Base-by-base conservation (phyloP, 2,113 vertebrate species). In the Heteronetta atricapilla region DNA sequence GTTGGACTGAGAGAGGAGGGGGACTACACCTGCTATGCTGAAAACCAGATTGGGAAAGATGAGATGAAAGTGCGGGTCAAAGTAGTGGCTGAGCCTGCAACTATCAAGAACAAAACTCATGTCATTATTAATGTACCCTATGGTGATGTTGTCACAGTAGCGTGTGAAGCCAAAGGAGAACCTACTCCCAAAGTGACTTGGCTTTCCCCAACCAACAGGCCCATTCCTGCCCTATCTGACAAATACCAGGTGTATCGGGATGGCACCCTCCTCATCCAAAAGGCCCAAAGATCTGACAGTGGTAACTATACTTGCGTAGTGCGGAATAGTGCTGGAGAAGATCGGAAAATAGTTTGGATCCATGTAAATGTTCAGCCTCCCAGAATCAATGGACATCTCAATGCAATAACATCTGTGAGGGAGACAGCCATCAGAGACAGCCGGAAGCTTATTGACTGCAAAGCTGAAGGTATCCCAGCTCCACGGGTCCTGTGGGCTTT, bases 271-370 rank as follows among this genome's bases (percentile, higher is more conserved):
- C 95, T 99, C 21, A 98, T 99, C 76, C 98, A 98, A 67, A 99
- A 98, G 55, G 97, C 96, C 2, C 99, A 99, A 94, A 98, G 98
- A 33, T 98, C 98, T 17, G 99, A 99, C 96, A 98, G 91, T 4
- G 99, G 99, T 16, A 99, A 99, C 94, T 99, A 99, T 91, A 99
- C 98, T 4, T 99, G 99, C 12, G 68, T 98, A 34, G 98, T 97
- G 2, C 91, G 97, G 7, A 99, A 98, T 96, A 95, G 91, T 0
- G 98, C 97, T 7, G 99, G 99, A 8, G 98, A 99, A 91, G 98
- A 98, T 91, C 81, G 96, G 21, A 98, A 98, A 53, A 91, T 97
- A 0, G 74, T 98, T 42, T 97, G 93, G 88, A 83, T 99, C 31
- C 98, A 98, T 0, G 97, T 99, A 19, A 76, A 97, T 0, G 97